phyloP scores from a whole-genome alignment of 2,113 vertebrate species.

The Trachemys scripta region DNA sequence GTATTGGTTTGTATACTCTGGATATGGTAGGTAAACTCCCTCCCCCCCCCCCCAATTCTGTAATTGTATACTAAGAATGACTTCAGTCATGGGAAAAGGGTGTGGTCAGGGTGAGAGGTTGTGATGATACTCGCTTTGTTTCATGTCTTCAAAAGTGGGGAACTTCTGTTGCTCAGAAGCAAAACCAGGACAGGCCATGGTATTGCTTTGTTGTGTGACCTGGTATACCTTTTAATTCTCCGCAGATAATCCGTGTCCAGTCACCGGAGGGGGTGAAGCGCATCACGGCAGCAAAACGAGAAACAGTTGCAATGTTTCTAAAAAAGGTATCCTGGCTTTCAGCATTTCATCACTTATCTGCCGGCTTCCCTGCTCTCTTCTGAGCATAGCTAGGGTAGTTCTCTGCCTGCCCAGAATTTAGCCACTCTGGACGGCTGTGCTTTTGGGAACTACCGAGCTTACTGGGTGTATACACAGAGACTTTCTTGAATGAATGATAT shows the following conservation, averaged over 20 bases:
- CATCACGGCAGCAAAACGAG: constrained; percentile 90
- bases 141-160: neutral
- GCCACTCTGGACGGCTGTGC: neutral
- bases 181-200: neutral
- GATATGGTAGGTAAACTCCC: accelerated
- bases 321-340: constrained; percentile 88
- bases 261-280: constrained; percentile 96
- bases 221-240: neutral
- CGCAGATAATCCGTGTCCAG: constrained; percentile 93
- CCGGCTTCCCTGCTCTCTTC: accelerated
- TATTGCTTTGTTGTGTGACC: neutral
- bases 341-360: neutral
- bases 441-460: neutral
- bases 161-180: neutral
- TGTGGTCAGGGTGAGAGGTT: neutral
- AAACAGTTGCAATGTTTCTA: constrained; percentile 91
- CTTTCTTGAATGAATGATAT: accelerated
- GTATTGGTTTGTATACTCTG: accelerated
- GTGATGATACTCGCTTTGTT: neutral
- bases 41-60: accelerated
- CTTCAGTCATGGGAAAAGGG: neutral
- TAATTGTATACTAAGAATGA: neutral
- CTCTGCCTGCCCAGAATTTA: neutral
- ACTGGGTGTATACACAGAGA: neutral
- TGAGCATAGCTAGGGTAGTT: accelerated